Percentiles rank a stretch among this genome's conserved stretches.
phyloP scores from a whole-genome alignment of 2,113 vertebrate genomes.

The Ondatra zibethicus region DNA sequence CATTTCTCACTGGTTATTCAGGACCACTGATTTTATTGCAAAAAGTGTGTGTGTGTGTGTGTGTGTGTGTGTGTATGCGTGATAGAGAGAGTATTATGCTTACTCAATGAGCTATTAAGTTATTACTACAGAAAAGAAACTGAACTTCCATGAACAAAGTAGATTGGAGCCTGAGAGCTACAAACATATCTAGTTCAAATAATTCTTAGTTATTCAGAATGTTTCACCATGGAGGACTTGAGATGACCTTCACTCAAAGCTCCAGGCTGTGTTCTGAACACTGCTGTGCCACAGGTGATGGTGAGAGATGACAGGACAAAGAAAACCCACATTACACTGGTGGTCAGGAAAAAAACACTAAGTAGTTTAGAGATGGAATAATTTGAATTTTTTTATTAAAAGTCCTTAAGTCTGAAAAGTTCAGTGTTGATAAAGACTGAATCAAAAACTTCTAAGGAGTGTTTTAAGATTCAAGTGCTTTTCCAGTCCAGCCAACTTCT shows the following conservation, averaged over 20 bases:
- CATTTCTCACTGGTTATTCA: constrained; percentile 79
- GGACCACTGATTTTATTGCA: constrained; percentile 78
- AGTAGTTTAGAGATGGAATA: constrained; percentile 55
- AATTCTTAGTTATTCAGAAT: constrained; percentile 82
- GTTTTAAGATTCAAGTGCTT: constrained; percentile 46
- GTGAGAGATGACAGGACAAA: constrained; percentile 51
- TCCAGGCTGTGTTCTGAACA: constrained; percentile 24
- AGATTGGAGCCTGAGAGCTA: constrained; percentile 82
- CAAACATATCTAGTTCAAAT: constrained; percentile 84
- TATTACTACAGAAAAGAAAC: constrained; percentile 85
- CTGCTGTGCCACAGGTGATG: constrained; percentile 50
- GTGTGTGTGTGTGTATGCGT: not conserved
- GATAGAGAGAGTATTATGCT: constrained; percentile 56
- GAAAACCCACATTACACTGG: not conserved
- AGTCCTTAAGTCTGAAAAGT: constrained; percentile 51
- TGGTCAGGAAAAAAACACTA: not conserved
- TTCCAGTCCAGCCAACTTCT: not conserved
- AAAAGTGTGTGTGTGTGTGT: constrained; percentile 38
- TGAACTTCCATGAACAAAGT: constrained; percentile 80
- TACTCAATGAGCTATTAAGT: constrained; percentile 84
- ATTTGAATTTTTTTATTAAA: constrained; percentile 59
- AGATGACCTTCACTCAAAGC: constrained; percentile 80
- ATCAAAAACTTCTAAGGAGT: constrained; percentile 13
- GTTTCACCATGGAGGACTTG: constrained; percentile 72
- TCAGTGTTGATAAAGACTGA: constrained; percentile 44